phyloP scores from a whole-genome alignment of 2,888 invertebrate genomes.

The Branchinecta sandiegonensis region DNA sequence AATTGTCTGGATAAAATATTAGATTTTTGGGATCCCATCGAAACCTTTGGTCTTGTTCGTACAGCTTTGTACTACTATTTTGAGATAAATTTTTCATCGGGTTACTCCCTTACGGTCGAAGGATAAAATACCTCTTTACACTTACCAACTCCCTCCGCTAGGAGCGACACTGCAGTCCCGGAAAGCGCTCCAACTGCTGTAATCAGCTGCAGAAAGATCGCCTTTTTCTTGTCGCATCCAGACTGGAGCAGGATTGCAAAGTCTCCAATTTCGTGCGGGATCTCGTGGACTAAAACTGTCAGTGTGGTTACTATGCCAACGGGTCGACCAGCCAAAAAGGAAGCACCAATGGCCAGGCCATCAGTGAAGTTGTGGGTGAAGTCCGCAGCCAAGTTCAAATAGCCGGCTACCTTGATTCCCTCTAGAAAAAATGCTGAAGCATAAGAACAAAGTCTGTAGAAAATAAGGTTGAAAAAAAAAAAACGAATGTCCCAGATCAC shows the following conservation, averaged over 20 bases:
- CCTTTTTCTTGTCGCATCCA: slow-evolving; percentile 83
- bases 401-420: slow-evolving; percentile 70
- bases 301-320: slow-evolving; percentile 80
- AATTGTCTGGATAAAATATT: too few relatives aligned
- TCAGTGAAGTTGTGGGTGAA: slow-evolving; percentile 99
- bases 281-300: slow-evolving; percentile 89
- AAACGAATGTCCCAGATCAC: too few relatives aligned
- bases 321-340: slow-evolving; percentile 77
- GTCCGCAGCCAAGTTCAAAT: slow-evolving; percentile 93
- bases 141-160: slow-evolving; percentile 51
- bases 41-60: too few relatives aligned
- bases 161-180: slow-evolving; percentile 76
- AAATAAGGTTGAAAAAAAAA: too few relatives aligned
- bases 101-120: neutral
- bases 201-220: slow-evolving; percentile 80
- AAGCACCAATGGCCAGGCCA: slow-evolving; percentile 96
- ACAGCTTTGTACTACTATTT: too few relatives aligned
- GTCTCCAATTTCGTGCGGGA: slow-evolving; percentile 98
- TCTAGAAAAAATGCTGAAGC: slow-evolving; percentile 24
- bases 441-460: neutral
- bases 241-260: slow-evolving; percentile 97
- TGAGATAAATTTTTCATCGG: too few relatives aligned
- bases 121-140: neutral
- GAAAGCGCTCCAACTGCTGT: slow-evolving; percentile 90
- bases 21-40: too few relatives aligned